Evolutionary conservation across 2,113 vertebrate species (phyloP).

Genomic region (Neolamprologus variostigma): DNA sequence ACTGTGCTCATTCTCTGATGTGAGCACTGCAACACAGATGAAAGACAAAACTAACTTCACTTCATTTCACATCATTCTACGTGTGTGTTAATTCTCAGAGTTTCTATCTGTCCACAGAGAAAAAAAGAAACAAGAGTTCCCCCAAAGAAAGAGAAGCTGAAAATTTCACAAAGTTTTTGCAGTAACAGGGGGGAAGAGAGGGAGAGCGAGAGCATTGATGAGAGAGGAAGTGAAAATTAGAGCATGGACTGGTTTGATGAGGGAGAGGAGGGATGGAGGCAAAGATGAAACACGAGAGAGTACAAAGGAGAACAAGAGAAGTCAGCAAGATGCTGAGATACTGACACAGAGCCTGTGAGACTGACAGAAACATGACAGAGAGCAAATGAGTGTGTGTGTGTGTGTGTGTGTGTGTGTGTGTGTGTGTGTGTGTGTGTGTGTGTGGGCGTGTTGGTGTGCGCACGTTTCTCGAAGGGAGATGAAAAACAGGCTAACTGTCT

Average conservation of each 20-base stretch:
- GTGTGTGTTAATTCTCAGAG: not conserved
- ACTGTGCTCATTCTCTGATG: not conserved
- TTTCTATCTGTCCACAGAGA: not conserved
- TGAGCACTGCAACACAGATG: not conserved
- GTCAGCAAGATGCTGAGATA: constrained; percentile 21
- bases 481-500: not conserved
- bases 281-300: constrained; percentile 25
- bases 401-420: not conserved
- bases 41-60: not conserved
- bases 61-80: not conserved
- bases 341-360: constrained; percentile 14
- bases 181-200: not conserved
- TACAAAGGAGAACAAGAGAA: constrained; percentile 23
- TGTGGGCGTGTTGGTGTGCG: accelerated
- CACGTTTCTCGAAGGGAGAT: not conserved
- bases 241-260: not conserved
- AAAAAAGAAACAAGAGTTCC: not conserved
- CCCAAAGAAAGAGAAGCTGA: not conserved
- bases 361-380: constrained; percentile 15
- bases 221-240: not conserved
- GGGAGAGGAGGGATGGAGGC: not conserved
- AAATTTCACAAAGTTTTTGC: constrained; percentile 11
- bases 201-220: not conserved
- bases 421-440: not conserved
- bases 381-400: not conserved